Evolutionary conservation across 2,113 vertebrate species (phyloP), one percentile per base, ranked within the genome.

Genomic region (Mesembrinibis cayennensis): DNA sequence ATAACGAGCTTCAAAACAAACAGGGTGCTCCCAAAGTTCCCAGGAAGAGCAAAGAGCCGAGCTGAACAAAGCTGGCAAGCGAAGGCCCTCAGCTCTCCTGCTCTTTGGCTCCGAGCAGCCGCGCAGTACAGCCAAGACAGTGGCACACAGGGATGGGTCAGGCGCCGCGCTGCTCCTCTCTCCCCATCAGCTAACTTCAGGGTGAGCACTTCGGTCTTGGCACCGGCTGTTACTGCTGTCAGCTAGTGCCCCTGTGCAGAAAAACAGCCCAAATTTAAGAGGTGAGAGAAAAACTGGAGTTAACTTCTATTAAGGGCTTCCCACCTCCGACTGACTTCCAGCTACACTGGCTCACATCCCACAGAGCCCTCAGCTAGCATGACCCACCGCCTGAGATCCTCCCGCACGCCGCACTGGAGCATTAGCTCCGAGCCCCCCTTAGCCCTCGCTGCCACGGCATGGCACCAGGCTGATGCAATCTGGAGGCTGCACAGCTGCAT

Each of bases 121-220:
- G 0, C 1, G 0, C 42, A 17, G 63, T 4, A 7, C 20, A 25
- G 65, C 15, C 21, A 18, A 34, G 0, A 1, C 23, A 4, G 7
- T 1, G n/a, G 38, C n/a, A n/a, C 69, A 4, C 13, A 3, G 62
- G 70, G 83, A 55, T 2, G 2, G 65, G 12, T 19, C 80, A 9
- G 82, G 30, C 79, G 22, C 47, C 2, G 0, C 0, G 2, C 65
- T 40, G n/a, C 61, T 69, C 36, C 71, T 52, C 55, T 17, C 15
- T 49, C 62, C 65, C 30, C 63, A 29, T 13, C 38, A 12, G 29
- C 42, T 11, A 22, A 13, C 58, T 14, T 23, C 45, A 62, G 62
- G 70, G 29, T 0, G 19, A 70, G 30, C 71, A 10, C 58, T 18
- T 49, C 1, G 1, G 58, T n/a, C 15, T 7, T 34, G 36, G 4